A percentile compares a stretch with the other conserved stretches of the same genome.
These are phyloP conservation scores for Dromaius novaehollandiae DNA, from an alignment of 2,113 vertebrate species.

Conservation along the genomic window DNA sequence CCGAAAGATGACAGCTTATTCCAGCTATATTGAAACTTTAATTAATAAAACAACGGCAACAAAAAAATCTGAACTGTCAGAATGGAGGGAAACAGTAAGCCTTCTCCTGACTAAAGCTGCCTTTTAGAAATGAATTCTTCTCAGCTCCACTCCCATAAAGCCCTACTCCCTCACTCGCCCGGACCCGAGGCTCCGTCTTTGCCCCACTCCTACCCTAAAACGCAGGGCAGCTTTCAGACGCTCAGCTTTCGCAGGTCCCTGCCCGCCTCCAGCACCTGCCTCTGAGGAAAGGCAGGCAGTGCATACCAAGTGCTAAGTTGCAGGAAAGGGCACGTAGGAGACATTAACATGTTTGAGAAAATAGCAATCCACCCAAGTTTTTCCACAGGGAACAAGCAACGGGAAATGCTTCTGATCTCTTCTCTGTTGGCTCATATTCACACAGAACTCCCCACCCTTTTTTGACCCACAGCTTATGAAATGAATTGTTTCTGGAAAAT, in stretches of 20 bases:
- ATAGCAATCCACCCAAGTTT: conserved; percentile 35
- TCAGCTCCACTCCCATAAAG: not conserved
- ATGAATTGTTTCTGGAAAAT: not conserved
- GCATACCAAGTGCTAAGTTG: conserved; percentile 34
- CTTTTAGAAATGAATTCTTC: not conserved
- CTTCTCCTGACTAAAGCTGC: not conserved
- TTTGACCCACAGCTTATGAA: not conserved
- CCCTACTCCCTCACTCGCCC: not conserved
- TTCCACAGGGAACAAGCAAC: conserved; percentile 24
- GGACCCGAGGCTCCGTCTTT: not conserved
- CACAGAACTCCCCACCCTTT: not conserved
- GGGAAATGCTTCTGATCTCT: not conserved
- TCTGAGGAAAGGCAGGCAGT: conserved; percentile 61
- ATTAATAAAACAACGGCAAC: not conserved
- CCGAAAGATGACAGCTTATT: not conserved
- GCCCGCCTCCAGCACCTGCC: conserved; percentile 40
- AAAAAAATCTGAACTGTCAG: not conserved
- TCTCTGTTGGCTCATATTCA: not conserved
- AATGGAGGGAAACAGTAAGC: not conserved
- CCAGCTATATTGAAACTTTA: not conserved
- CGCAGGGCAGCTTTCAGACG: conserved; percentile 1
- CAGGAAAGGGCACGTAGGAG: conserved; percentile 33
- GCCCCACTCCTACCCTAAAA: not conserved
- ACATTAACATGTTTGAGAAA: conserved; percentile 55
- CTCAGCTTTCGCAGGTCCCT: conserved; percentile 21